Percentiles rank a stretch among this genome's conserved stretches.
These are phyloP conservation scores for Entelurus aequoreus DNA, from an alignment of 2,113 vertebrate species.

Conservation along the genomic window DNA sequence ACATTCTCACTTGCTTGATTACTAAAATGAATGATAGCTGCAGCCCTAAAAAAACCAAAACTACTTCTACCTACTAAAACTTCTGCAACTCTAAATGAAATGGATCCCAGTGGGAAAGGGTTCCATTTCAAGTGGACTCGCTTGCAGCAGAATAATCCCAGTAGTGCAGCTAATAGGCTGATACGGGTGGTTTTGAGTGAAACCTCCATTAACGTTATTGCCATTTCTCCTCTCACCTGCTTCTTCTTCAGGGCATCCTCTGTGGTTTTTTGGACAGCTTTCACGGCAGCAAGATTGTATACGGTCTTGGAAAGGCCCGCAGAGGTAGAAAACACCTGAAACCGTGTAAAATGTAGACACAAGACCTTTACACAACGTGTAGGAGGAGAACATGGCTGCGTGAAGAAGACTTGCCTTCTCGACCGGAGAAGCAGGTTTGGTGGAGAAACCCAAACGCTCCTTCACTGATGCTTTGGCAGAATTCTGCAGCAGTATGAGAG, in stretches of 20 bases:
- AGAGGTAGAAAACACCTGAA: slow-evolving; percentile 90
- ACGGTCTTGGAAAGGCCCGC: slow-evolving; percentile 96
- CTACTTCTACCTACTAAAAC: too few relatives aligned
- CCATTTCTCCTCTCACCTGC: slow-evolving; percentile 71
- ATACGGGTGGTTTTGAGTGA: too few relatives aligned
- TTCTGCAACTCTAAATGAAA: too few relatives aligned
- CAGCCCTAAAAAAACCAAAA: too few relatives aligned
- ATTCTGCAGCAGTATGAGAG: slow-evolving; percentile 71
- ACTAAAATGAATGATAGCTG: too few relatives aligned
- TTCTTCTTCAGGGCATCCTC: slow-evolving; percentile 94
- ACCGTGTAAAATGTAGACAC: background rate
- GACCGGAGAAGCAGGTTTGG: slow-evolving; percentile 78
- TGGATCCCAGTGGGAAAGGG: too few relatives aligned
- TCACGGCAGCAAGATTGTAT: slow-evolving; percentile 92
- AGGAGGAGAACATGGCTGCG: background rate
- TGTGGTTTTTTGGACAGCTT: slow-evolving; percentile 83
- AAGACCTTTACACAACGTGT: background rate
- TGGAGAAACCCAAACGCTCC: slow-evolving; percentile 85
- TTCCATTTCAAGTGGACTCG: background rate
- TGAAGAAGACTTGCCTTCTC: slow-evolving; percentile 78
- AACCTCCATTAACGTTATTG: background rate
- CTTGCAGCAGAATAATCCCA: background rate
- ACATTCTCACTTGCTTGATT: too few relatives aligned
- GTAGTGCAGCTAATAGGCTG: too few relatives aligned
- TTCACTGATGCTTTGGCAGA: slow-evolving; percentile 85